Evolutionary conservation across 2,797 vertebrate species (phyloP).

Genomic region (Lophotriccus pileatus): DNA sequence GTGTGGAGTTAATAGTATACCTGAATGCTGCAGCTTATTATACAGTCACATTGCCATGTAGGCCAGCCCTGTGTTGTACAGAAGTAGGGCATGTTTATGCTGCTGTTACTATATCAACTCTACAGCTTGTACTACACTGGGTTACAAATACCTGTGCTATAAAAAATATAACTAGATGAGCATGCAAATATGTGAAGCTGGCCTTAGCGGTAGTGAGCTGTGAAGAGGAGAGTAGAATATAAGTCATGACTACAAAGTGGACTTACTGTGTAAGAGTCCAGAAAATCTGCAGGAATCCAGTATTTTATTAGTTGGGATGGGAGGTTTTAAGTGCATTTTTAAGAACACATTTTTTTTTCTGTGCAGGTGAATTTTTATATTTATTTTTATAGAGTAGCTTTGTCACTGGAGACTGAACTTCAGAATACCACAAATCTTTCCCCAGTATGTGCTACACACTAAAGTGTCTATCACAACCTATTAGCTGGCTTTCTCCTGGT

Average conservation of each 20-base stretch:
- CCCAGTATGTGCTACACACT: not conserved
- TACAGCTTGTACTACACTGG: not conserved
- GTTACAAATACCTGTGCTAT: not conserved
- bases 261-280: not conserved
- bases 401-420: not conserved
- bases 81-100: conserved; percentile 17
- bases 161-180: not conserved
- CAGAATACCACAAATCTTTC: not conserved
- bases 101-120: conserved; percentile 7
- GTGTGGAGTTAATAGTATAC: not conserved
- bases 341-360: not conserved
- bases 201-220: not conserved
- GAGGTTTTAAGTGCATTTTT: not conserved
- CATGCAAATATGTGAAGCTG: not conserved
- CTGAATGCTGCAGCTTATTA: not conserved
- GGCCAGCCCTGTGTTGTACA: not conserved
- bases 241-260: not conserved
- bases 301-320: not conserved
- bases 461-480: not conserved
- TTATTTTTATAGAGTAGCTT: not conserved
- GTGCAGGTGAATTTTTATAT: not conserved
- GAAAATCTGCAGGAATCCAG: not conserved
- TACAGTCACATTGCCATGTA: not conserved
- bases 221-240: not conserved
- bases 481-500: not conserved